Base-by-base conservation (phyloP, 2,797 vertebrate genomes). In the Cuculus canorus region DNA sequence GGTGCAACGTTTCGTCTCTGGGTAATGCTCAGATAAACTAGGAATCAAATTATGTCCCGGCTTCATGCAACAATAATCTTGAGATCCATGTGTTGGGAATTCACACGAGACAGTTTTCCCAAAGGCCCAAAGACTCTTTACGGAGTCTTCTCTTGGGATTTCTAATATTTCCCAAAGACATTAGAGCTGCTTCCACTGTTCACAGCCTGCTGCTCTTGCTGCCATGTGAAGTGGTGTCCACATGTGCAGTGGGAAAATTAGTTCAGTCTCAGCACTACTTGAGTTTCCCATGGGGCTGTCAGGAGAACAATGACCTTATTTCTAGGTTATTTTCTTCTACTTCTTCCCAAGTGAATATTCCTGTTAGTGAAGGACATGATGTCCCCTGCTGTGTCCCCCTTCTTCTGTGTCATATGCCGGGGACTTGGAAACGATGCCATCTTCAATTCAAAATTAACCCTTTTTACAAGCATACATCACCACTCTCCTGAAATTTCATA, bases 261-360 rank as follows among this genome's bases (percentile, higher is more conserved):
- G 85, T 66, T 89, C 92, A 81, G 24, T 24, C 43, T 86, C 54
- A 72, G 91, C 82, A n/a, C 52, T 75, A 8, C 65, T 12, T 13
- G 35, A 60, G 50, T 12, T 17, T 27, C 89, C 79, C 69, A 10
- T 6, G 50, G 61, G 82, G 82, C 52, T 59, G 24, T 39, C 66
- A 79, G 89, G 53, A 59, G 35, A 83, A 24, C 1, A 2, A 11
- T 82, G 93, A 60, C 91, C 87, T 90, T 94, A 63, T 93, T 96
- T 88, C 87, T 85, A 69, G 54, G 82, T 86, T 95, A 95, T 96
- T 96, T 88, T 93, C 82, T 94, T 41, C 82, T 79, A 10, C 52
- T 79, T 23, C 68, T 91, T 95, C 95, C 89, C 92, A 64, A 25
- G 90, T 17, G 89, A 66, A 72, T 85, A n/a, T 83, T 90, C 33